A percentile compares a stretch with the other conserved stretches of the same genome.
phyloP scores from a whole-genome alignment of 1,140 invertebrate species.

The Cydia amplana region DNA sequence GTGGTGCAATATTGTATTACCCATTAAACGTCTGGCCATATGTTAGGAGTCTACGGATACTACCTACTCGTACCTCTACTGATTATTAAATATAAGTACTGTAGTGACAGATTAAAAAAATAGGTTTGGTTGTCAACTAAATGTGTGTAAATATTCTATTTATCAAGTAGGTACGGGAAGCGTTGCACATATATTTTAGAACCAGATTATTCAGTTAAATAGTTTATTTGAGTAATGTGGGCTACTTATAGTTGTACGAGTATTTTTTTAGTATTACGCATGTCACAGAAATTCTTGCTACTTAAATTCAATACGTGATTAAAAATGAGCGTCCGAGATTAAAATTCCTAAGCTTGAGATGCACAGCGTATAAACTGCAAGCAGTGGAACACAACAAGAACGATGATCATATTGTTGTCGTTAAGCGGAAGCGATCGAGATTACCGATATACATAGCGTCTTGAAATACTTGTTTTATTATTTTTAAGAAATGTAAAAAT shows the following conservation, averaged over 20 bases:
- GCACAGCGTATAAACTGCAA: slow-evolving; percentile 8
- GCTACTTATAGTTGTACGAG: background rate
- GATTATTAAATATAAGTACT: background rate
- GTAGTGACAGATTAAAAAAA: too few relatives aligned
- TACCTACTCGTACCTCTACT: slow-evolving; percentile 10
- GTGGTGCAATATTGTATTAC: slow-evolving; percentile 28
- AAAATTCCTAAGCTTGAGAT: slow-evolving; percentile 52
- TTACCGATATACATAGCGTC: too few relatives aligned
- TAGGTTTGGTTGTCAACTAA: too few relatives aligned
- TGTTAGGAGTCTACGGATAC: background rate
- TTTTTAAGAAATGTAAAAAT: too few relatives aligned
- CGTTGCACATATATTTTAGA: too few relatives aligned
- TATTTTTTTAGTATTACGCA: slow-evolving; percentile 1
- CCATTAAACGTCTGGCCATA: background rate
- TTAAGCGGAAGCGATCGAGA: too few relatives aligned
- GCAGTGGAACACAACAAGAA: slow-evolving; percentile 36
- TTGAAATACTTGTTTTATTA: too few relatives aligned
- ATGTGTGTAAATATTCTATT: background rate
- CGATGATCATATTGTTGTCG: too few relatives aligned
- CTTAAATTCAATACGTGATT: slow-evolving; percentile 55
- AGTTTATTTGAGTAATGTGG: background rate
- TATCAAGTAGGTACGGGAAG: too few relatives aligned
- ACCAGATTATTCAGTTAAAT: slow-evolving; percentile 33
- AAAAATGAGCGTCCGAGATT: slow-evolving; percentile 59
- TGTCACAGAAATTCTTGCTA: slow-evolving; percentile 11